Evolutionary conservation across 2,113 vertebrate species (phyloP).

Genomic region (Sceloporus undulatus): DNA sequence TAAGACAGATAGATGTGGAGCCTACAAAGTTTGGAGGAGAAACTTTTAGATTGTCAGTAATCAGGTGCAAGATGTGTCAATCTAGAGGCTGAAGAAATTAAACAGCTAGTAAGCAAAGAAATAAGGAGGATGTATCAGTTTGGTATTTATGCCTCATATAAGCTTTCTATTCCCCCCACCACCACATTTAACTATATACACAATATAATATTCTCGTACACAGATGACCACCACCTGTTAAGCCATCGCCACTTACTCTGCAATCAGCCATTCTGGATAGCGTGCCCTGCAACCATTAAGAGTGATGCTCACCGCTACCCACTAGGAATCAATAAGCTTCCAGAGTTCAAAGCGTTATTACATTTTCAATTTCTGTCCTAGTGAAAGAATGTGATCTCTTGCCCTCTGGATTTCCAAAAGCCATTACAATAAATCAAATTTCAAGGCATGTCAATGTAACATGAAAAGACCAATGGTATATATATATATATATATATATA

Average conservation of each 20-base stretch:
- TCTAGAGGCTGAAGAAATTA: not conserved
- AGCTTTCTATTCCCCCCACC: not conserved
- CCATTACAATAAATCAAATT: slow-evolving; percentile 50
- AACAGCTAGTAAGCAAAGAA: not conserved
- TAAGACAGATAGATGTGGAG: not conserved
- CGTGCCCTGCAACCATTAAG: slow-evolving; percentile 31
- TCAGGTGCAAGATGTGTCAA: not conserved
- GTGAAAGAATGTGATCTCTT: slow-evolving; percentile 41
- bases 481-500: too few species aligned
- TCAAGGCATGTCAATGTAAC: slow-evolving; percentile 45
- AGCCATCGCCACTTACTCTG: not conserved
- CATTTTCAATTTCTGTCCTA: slow-evolving; percentile 58
- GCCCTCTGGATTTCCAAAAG: slow-evolving; percentile 55
- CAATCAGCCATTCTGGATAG: not conserved
- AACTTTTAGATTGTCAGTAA: not conserved
- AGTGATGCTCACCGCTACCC: slow-evolving; percentile 7
- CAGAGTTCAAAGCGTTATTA: slow-evolving; percentile 55
- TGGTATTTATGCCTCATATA: not conserved
- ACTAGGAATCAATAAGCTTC: slow-evolving; percentile 18
- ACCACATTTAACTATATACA: too few species aligned
- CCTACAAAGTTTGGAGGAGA: too few species aligned
- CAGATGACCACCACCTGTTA: not conserved
- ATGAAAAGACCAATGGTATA: slow-evolving; percentile 43
- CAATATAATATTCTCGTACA: not conserved
- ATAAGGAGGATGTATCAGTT: not conserved